Evolutionary conservation across 1,140 invertebrate genomes (phyloP).

Genomic region (Sipha flava): DNA sequence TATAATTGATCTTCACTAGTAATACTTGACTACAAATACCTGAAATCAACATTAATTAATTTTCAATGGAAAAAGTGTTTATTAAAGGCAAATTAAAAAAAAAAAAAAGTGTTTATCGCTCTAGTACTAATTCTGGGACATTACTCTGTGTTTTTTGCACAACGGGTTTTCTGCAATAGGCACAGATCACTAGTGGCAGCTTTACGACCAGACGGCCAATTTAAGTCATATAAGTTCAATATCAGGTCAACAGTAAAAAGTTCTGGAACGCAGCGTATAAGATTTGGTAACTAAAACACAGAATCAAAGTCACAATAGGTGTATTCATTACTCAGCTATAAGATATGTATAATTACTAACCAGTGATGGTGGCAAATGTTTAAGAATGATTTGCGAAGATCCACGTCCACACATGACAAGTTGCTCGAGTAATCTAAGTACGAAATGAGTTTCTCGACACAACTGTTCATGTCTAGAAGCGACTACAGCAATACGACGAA

Average conservation of each 20-base stretch:
- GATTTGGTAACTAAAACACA: constrained; percentile 54
- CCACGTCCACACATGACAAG: constrained; percentile 71
- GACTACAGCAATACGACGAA: constrained; percentile 62
- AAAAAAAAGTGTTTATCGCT: no score
- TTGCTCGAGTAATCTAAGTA: constrained; percentile 71
- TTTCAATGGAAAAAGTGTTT: background rate
- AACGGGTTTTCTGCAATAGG: constrained; percentile 61
- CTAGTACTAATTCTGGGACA: background rate
- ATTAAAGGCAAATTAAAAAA: no score
- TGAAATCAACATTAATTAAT: background rate
- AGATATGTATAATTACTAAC: constrained; percentile 42
- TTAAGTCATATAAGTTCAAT: constrained; percentile 67
- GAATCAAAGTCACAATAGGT: background rate
- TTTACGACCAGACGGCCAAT: constrained; percentile 59
- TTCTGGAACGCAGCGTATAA: constrained; percentile 69
- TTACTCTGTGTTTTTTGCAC: constrained; percentile 33
- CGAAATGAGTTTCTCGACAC: constrained; percentile 76
- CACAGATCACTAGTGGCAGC: constrained; percentile 73
- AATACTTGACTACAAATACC: background rate
- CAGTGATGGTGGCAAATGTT: constrained; percentile 67
- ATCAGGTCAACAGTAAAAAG: constrained; percentile 62
- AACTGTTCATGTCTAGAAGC: constrained; percentile 65
- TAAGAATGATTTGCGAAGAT: constrained; percentile 62
- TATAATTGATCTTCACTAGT: no score
- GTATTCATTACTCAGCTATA: background rate